Base-by-base conservation (phyloP, 2,888 invertebrate species). In the Catocala fraxini region DNA sequence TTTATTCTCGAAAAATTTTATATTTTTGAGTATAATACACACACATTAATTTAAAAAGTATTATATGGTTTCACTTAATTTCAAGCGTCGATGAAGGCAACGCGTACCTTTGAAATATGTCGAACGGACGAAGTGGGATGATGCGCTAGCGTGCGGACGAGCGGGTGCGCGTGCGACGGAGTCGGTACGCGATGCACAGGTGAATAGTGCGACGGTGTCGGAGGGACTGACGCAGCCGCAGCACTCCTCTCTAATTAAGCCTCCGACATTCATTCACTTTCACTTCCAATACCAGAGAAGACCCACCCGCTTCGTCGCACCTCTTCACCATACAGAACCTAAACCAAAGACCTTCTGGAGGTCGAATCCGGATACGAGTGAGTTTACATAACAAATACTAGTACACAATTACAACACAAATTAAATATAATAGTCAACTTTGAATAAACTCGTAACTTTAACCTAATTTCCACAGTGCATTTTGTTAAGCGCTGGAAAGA, bases 231-330 rank as follows among this genome's bases (percentile, higher is more conserved):
- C 90, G 88, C 89, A 85, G 84, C 83, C 89, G 85, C 88, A 82
- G 84, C 85, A 85, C 90, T 92, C 91, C 90, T 93, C 94, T 93
- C 92, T 93, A 94, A 94, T 93, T 94, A 94, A 94, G 92, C 89
- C 92, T 92, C 90, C 83, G 90, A 87, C 90, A 92, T 92, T 93
- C 94, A 92, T 92, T 93, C 92, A 93, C 94, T 94, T 94, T 94
- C 94, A 94, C 94, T 94, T 94, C 92, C 89, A 93, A 91, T 89
- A 88, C 81, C 83, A 89, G 89, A 89, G 89, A 91, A 87, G 92
- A 90, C 83, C 88, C 88, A 84, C 86, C 85, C 83, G 87, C 85
- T 83, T 77, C 85, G 81, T 83, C 86, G 86, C 86, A 84, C 88
- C 87, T 87, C 87, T 85, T 84, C 82, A 81, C 81, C 76, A 81